These are phyloP conservation scores for Morpho achilles DNA, from an alignment of 2,888 invertebrate species.

Conservation along the genomic window DNA sequence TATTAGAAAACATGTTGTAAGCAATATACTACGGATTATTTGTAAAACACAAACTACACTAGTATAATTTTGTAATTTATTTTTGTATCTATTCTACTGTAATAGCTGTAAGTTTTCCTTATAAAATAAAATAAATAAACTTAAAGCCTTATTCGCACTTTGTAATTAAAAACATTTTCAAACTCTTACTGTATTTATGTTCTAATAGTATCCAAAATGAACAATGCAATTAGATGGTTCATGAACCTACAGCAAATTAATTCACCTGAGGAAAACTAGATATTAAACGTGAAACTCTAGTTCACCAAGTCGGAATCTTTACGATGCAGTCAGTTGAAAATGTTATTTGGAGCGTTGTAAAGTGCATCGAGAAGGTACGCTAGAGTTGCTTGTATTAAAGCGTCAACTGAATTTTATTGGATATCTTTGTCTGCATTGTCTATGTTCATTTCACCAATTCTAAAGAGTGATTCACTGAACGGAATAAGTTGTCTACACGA, in stretches of 20 bases:
- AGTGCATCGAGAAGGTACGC: conserved; percentile 19
- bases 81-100: no score
- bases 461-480: conserved; percentile 17
- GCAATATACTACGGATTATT: no score
- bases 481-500: no score
- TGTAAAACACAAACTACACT: no score
- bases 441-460: conserved; percentile 16
- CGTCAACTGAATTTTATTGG: conserved; percentile 13
- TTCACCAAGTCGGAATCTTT: conserved; percentile 12
- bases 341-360: conserved; percentile 27
- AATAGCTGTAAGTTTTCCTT: no score
- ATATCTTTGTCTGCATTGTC: conserved; percentile 15
- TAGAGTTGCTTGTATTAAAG: conserved; percentile 12
- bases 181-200: no score
- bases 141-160: no score
- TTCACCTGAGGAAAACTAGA: conserved; percentile 4
- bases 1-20: no score
- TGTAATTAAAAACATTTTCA: no score
- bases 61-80: no score
- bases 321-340: conserved; percentile 26
- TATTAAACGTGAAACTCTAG: conserved; percentile 7
- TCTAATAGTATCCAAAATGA: no score
- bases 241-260: not conserved
- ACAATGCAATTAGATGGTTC: not conserved
- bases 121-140: no score